Conservation (phyloP, 2,888 invertebrate species). For the Podabrus alpinus region DNA sequence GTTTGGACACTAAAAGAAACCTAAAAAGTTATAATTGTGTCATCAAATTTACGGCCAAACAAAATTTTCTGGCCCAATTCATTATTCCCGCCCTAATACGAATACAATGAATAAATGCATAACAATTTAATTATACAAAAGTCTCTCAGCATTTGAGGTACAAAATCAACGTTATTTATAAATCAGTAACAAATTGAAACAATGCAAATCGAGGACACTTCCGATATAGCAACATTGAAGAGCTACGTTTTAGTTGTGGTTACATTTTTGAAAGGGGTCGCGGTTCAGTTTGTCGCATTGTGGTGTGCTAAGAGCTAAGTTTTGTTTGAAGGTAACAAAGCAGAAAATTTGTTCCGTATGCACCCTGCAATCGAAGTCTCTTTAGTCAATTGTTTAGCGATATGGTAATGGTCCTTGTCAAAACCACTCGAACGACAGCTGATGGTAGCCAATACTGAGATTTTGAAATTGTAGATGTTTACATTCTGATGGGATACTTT, state of each 20-base stretch:
- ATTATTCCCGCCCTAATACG: not conserved
- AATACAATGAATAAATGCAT: not conserved
- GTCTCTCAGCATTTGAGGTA: slow-evolving; percentile 8
- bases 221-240: slow-evolving; percentile 42
- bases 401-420: slow-evolving; percentile 34
- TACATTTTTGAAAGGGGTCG: slow-evolving; percentile 31
- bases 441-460: slow-evolving; percentile 22
- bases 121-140: not conserved
- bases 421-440: slow-evolving; percentile 33
- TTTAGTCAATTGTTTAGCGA: slow-evolving; percentile 50
- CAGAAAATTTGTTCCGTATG: slow-evolving; percentile 47
- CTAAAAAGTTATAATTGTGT: too few species aligned
- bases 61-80: not conserved
- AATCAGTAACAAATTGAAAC: slow-evolving; percentile 29
- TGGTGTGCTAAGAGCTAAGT: slow-evolving; percentile 41
- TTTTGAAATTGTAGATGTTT: slow-evolving; percentile 15
- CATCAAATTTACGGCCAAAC: too few species aligned
- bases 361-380: slow-evolving; percentile 44
- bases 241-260: slow-evolving; percentile 13
- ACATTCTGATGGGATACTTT: not conserved
- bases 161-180: slow-evolving; percentile 11
- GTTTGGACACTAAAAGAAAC: not conserved
- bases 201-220: slow-evolving; percentile 28
- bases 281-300: slow-evolving; percentile 37
- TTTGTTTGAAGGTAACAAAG: slow-evolving; percentile 53